A percentile compares a stretch with the other conserved stretches of the same genome.
Evolutionary conservation across 2,797 vertebrate species (phyloP).

Genomic region (Leucoraja ocellata): DNA sequence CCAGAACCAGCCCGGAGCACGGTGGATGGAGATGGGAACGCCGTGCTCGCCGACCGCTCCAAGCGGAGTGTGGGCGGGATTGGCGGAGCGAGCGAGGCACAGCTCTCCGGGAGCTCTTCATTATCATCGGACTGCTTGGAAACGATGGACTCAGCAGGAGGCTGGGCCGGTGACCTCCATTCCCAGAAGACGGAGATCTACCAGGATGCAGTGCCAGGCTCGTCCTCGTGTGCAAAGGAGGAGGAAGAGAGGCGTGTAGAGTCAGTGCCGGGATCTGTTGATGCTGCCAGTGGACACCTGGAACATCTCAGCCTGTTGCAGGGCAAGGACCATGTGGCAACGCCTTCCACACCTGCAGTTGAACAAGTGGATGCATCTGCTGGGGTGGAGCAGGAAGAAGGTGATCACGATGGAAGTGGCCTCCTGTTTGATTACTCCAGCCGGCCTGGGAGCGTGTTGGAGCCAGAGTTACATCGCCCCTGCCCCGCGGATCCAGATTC

Average conservation of each 20-base stretch:
- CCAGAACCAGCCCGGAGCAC: too few species aligned
- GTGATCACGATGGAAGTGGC: neutral
- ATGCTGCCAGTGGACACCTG: too few species aligned
- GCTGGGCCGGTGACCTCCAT: neutral
- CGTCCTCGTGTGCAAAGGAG: neutral
- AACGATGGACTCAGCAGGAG: neutral
- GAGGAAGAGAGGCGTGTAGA: neutral
- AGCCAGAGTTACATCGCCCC: neutral
- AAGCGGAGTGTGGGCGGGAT: too few species aligned
- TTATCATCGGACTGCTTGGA: too few species aligned
- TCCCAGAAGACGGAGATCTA: neutral
- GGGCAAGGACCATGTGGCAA: too few species aligned
- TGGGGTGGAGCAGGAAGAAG: neutral
- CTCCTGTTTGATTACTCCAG: too few species aligned
- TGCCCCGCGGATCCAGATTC: too few species aligned
- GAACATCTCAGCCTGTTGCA: neutral
- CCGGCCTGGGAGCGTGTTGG: neutral
- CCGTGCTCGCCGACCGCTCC: too few species aligned
- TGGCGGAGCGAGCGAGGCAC: too few species aligned
- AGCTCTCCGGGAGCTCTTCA: neutral
- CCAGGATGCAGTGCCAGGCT: neutral
- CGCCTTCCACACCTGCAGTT: neutral
- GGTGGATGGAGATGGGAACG: neutral
- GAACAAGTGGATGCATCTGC: neutral
- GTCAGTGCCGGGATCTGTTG: too few species aligned